These are phyloP conservation scores for Acrobasis suavella DNA, from an alignment of 2,888 invertebrate genomes.

Conservation along the genomic window DNA sequence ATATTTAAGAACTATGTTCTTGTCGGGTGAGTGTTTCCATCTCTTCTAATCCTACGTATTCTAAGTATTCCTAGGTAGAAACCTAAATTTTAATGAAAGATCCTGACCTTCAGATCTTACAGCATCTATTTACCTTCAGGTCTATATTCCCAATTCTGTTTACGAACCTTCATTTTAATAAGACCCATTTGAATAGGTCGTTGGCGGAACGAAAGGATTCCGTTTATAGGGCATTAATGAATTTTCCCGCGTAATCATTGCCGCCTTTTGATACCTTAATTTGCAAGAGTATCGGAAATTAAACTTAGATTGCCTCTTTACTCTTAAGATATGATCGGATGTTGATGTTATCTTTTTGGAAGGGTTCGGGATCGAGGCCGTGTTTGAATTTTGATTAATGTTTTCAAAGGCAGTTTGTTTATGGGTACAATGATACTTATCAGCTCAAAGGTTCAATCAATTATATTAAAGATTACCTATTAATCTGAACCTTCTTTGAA, in stretches of 20 bases:
- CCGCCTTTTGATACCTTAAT: slow-evolving; percentile 54
- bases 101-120: too few species aligned
- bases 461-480: not conserved
- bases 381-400: slow-evolving; percentile 8
- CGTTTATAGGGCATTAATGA: slow-evolving; percentile 68
- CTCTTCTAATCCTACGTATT: too few species aligned
- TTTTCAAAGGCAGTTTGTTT: slow-evolving; percentile 5
- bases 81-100: too few species aligned
- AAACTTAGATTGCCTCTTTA: slow-evolving; percentile 40
- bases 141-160: slow-evolving; percentile 27
- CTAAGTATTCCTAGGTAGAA: too few species aligned
- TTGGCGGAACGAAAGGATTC: slow-evolving; percentile 50
- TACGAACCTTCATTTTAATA: slow-evolving; percentile 43
- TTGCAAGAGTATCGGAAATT: slow-evolving; percentile 55
- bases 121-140: not conserved
- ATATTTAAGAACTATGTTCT: too few species aligned
- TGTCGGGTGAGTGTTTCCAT: too few species aligned
- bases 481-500: not conserved
- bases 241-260: slow-evolving; percentile 54
- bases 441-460: not conserved
- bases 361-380: not conserved
- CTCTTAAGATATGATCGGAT: slow-evolving; percentile 20
- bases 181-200: slow-evolving; percentile 38
- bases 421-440: slow-evolving; percentile 9
- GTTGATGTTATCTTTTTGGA: slow-evolving; percentile 3